These are phyloP conservation scores for Oncorhynchus keta DNA, from an alignment of 2,113 vertebrate species.

Conservation along the genomic window DNA sequence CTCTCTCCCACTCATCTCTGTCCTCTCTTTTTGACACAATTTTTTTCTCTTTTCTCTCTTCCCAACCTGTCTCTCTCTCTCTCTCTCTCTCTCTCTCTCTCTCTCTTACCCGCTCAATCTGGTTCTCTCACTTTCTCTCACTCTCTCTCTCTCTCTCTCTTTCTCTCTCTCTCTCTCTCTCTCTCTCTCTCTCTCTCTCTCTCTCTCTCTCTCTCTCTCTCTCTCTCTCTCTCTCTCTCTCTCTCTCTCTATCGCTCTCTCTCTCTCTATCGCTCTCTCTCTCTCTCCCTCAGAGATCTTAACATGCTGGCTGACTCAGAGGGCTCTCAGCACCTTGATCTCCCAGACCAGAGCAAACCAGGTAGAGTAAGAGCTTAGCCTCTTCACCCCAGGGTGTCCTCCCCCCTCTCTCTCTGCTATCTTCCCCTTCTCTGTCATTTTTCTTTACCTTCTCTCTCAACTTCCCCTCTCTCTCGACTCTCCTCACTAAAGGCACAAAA, in stretches of 20 bases:
- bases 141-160: not conserved
- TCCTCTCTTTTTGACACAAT: too few relatives aligned
- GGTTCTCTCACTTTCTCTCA: not conserved
- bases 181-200: too few relatives aligned
- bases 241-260: not conserved
- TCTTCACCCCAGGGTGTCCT: not conserved
- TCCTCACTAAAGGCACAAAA: not conserved
- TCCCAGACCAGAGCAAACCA: conserved; percentile 82
- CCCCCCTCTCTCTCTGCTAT: not conserved
- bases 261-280: not conserved
- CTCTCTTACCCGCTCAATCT: not conserved
- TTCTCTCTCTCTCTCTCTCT: conserved; percentile 38
- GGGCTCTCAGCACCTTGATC: conserved; percentile 83
- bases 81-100: not conserved
- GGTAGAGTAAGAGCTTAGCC: conserved; percentile 64
- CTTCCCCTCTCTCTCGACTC: not conserved
- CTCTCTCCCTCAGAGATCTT: conserved; percentile 81
- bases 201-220: not conserved
- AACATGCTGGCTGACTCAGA: conserved; percentile 93
- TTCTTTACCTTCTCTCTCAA: too few relatives aligned
- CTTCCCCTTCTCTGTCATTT: not conserved
- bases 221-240: not conserved
- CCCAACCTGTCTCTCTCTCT: not conserved
- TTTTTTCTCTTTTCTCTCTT: not conserved
- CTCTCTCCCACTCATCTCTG: not conserved